These are phyloP conservation scores for Gambelia wislizenii DNA, from an alignment of 2,797 vertebrate species.

Conservation along the genomic window DNA sequence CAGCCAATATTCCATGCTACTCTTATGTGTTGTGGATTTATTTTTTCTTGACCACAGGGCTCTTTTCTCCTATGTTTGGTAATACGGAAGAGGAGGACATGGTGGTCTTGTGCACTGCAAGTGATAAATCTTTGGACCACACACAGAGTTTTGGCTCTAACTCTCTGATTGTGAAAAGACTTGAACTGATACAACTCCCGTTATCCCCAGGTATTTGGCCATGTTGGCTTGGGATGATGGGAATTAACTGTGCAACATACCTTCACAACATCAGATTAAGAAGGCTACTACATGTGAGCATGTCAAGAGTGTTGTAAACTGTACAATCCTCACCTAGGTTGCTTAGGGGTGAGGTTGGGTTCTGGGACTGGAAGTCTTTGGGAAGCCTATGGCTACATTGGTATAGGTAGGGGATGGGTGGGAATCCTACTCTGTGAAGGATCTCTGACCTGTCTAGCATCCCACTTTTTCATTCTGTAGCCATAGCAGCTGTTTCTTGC, in stretches of 20 bases:
- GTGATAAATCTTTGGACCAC: too few relatives aligned
- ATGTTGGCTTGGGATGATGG: background rate
- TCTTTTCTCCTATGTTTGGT: too few relatives aligned
- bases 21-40: background rate
- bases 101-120: background rate
- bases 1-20: background rate
- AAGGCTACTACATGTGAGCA: background rate
- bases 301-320: background rate
- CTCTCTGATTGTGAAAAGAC: background rate
- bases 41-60: too few relatives aligned
- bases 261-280: background rate
- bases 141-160: background rate
- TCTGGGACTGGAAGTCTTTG: background rate
- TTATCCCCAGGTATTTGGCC: background rate
- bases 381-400: background rate
- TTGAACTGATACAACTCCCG: background rate
- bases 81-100: too few relatives aligned
- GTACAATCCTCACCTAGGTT: background rate
- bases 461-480: background rate
- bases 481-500: background rate
- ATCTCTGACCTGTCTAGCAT: background rate
- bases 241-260: background rate
- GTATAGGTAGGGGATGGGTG: background rate
- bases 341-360: background rate
- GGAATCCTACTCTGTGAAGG: background rate